Conservation (phyloP, 64 coral and sea anemone genomes). For the Stichodactyla helianthus region DNA sequence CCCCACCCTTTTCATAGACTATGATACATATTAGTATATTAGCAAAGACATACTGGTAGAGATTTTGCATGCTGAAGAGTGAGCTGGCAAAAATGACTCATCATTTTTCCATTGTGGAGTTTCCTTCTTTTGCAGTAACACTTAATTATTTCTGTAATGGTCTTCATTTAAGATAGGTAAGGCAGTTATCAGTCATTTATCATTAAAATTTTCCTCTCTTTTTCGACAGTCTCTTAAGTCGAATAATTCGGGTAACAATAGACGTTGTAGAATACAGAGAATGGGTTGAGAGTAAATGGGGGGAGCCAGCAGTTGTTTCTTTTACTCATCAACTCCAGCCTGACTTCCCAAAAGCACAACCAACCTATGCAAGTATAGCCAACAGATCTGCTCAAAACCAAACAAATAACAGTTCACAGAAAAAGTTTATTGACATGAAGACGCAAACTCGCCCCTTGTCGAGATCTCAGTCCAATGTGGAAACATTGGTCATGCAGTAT, state of each 20-base stretch:
- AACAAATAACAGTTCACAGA: not conserved
- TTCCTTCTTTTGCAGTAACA: too few species aligned
- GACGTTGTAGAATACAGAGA: slow-evolving; percentile 47
- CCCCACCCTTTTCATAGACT: too few species aligned
- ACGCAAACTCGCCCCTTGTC: not conserved
- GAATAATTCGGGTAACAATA: slow-evolving; percentile 31
- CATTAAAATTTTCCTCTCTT: not conserved
- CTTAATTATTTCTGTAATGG: too few species aligned
- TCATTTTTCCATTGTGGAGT: too few species aligned
- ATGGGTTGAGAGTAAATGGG: slow-evolving; percentile 41
- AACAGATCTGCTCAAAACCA: slow-evolving; percentile 18
- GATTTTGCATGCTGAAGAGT: too few species aligned
- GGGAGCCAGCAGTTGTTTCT: not conserved
- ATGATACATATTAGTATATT: too few species aligned
- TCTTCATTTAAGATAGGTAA: too few species aligned
- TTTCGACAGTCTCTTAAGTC: slow-evolving; percentile 35
- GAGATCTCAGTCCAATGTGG: slow-evolving; percentile 28
- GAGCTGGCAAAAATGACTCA: too few species aligned
- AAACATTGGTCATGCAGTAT: not conserved
- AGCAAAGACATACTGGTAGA: too few species aligned
- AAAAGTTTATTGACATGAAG: not conserved
- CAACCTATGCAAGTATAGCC: slow-evolving; percentile 62
- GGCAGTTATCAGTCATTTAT: too few species aligned
- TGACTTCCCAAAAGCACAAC: not conserved
- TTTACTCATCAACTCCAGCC: slow-evolving; percentile 2